Conservation (phyloP, 2,113 vertebrate species). For the Bubalus kerabau region DNA sequence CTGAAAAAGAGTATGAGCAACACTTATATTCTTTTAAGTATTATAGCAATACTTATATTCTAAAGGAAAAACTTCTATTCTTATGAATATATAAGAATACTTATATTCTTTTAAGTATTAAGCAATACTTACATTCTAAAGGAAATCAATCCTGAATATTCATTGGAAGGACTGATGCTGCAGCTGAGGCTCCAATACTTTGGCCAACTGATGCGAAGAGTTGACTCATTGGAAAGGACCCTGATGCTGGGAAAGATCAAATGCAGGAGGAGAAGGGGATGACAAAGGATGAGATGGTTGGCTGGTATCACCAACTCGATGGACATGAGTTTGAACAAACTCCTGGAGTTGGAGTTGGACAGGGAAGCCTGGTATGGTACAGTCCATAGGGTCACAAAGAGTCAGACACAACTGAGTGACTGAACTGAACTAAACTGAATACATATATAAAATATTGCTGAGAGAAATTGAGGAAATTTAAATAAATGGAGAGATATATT, state of each 20-base stretch:
- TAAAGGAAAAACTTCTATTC: neutral
- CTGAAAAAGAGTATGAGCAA: neutral
- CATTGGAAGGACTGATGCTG: neutral
- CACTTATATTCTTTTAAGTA: neutral
- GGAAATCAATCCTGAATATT: neutral
- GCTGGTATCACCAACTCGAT: neutral
- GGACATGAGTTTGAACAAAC: neutral
- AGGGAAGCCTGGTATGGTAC: neutral
- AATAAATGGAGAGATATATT: neutral
- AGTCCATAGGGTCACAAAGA: neutral
- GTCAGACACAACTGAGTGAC: neutral
- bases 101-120: neutral
- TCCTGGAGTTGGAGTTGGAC: neutral
- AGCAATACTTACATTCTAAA: neutral
- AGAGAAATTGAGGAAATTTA: neutral
- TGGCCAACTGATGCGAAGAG: neutral
- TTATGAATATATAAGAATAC: neutral
- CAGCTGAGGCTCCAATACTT: neutral
- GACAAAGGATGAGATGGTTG: neutral
- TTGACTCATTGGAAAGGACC: neutral
- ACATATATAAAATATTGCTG: neutral
- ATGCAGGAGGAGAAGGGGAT: neutral
- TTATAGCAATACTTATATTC: neutral
- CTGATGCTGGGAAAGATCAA: neutral
- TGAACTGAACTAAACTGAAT: neutral